Conservation (phyloP, 2,888 invertebrate species). For the Torymus texanus region DNA sequence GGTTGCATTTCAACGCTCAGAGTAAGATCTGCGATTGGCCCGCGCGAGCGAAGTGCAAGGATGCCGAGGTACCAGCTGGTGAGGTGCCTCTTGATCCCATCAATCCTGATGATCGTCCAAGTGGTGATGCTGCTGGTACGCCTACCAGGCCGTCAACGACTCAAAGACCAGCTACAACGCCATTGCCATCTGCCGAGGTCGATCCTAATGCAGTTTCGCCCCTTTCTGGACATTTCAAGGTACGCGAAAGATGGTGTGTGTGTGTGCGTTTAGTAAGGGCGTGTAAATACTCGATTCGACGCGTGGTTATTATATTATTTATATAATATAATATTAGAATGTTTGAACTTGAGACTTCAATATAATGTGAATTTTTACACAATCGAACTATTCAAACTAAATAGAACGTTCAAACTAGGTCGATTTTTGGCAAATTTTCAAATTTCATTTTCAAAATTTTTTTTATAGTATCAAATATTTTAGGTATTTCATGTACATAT, state of each 20-base stretch:
- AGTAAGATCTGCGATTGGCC: constrained; percentile 86
- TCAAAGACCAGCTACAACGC: constrained; percentile 61
- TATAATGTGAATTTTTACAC: too few relatives aligned
- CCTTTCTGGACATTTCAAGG: constrained; percentile 83
- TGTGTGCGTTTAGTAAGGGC: too few relatives aligned
- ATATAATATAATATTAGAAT: too few relatives aligned
- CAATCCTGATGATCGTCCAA: constrained; percentile 13
- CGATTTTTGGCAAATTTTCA: too few relatives aligned
- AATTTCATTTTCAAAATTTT: too few relatives aligned
- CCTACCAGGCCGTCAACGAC: background rate
- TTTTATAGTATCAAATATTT: too few relatives aligned
- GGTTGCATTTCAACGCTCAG: constrained; percentile 84
- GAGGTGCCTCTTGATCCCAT: constrained; percentile 18
- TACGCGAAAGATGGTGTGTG: constrained; percentile 35
- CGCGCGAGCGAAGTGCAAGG: constrained; percentile 79
- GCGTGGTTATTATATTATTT: too few relatives aligned
- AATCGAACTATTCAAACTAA: too few relatives aligned
- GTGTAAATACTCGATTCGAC: too few relatives aligned
- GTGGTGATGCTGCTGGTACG: background rate
- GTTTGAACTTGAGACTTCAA: too few relatives aligned
- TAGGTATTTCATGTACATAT: too few relatives aligned
- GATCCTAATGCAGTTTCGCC: constrained; percentile 75
- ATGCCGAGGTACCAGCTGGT: background rate
- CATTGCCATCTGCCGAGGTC: constrained; percentile 72
- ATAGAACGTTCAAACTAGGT: too few relatives aligned